These are phyloP conservation scores for Helleia helle DNA, from an alignment of 2,888 invertebrate species.

Conservation along the genomic window DNA sequence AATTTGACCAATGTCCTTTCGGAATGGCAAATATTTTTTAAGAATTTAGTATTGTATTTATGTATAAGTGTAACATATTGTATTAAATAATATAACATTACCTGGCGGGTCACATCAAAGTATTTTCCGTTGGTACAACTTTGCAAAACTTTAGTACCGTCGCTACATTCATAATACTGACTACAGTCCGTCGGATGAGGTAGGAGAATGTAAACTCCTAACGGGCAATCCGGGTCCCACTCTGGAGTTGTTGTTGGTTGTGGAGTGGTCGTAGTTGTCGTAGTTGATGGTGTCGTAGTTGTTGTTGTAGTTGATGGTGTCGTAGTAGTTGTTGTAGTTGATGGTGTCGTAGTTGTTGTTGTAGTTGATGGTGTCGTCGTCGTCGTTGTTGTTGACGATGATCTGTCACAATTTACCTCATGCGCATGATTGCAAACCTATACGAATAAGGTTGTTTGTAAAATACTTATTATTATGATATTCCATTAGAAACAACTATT, in stretches of 20 bases:
- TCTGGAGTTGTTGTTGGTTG: conserved; percentile 15
- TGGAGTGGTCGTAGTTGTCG: conserved; percentile 2
- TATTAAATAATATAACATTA: too few species aligned
- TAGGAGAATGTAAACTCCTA: conserved; percentile 23
- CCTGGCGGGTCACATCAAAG: conserved; percentile 33
- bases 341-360: conserved; percentile 5
- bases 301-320: conserved; percentile 1
- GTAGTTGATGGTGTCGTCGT: conserved; percentile 16
- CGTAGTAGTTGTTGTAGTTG: conserved; percentile 9
- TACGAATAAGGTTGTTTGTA: too few species aligned
- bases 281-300: conserved; percentile 3
- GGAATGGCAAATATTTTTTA: too few species aligned
- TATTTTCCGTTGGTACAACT: conserved; percentile 29
- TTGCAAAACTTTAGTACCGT: conserved; percentile 28
- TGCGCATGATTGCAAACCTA: conserved; percentile 14
- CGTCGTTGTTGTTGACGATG: conserved; percentile 15
- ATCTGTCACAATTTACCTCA: conserved; percentile 9
- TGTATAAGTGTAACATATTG: too few species aligned
- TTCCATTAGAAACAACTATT: too few species aligned
- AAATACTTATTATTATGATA: too few species aligned
- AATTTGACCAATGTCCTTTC: too few species aligned
- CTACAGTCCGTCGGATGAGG: conserved; percentile 38
- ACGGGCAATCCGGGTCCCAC: conserved; percentile 7
- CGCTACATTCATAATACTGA: conserved; percentile 38
- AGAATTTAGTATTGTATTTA: too few species aligned